Percentiles rank a stretch among this genome's conserved stretches.
Conservation (phyloP, 2,113 vertebrate genomes). For the Aspidoscelis tigris region DNA sequence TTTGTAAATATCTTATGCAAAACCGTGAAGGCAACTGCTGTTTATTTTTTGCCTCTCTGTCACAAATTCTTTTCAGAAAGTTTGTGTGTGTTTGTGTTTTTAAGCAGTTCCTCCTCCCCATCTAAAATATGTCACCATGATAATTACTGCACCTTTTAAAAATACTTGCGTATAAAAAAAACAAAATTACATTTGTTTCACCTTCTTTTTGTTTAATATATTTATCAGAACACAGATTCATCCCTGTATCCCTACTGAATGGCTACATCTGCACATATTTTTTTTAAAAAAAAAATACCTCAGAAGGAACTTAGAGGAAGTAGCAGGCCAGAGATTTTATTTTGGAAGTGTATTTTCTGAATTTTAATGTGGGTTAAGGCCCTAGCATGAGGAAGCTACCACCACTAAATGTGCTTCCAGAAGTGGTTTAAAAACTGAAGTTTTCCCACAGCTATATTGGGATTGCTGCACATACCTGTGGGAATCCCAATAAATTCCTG, state of each 20-base stretch:
- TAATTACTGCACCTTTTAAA: constrained; percentile 46
- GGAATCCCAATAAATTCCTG: too few species aligned
- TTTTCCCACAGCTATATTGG: too few species aligned
- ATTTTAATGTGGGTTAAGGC: too few species aligned
- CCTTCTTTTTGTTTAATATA: constrained; percentile 12
- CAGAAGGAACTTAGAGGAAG: neutral
- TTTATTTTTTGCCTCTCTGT: constrained; percentile 76
- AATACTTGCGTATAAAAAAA: too few species aligned
- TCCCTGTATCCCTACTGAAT: neutral
- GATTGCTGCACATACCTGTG: too few species aligned
- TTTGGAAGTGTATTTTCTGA: too few species aligned
- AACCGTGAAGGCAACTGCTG: constrained; percentile 77
- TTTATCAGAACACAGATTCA: neutral
- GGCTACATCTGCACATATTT: too few species aligned
- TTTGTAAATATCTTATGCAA: constrained; percentile 85
- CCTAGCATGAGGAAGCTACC: too few species aligned
- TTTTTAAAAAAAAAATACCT: too few species aligned
- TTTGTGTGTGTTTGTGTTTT: constrained; percentile 44
- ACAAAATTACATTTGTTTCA: constrained; percentile 9
- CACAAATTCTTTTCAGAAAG: constrained; percentile 69
- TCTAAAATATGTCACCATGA: constrained; percentile 57
- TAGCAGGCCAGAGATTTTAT: too few species aligned
- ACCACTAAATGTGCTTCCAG: too few species aligned
- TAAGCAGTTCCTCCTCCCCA: constrained; percentile 45
- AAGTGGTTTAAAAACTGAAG: too few species aligned